These are phyloP conservation scores for Labrus mixtus DNA, from an alignment of 2,113 vertebrate genomes.

Conservation along the genomic window DNA sequence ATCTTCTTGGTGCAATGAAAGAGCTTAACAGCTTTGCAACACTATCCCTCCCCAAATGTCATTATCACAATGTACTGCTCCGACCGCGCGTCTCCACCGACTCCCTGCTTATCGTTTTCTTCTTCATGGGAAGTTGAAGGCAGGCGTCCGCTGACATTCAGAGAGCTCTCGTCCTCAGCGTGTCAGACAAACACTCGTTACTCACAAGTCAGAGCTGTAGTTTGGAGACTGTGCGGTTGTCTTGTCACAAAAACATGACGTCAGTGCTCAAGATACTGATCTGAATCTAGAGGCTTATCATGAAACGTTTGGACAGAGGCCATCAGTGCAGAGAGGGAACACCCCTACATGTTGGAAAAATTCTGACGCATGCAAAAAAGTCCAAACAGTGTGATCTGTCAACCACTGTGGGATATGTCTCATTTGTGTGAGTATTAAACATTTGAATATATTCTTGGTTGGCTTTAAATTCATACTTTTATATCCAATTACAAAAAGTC, in stretches of 20 bases:
- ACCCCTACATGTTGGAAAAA: neutral
- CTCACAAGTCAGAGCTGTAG: conserved; percentile 33
- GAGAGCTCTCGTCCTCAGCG: conserved; percentile 37
- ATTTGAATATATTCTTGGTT: too few species aligned
- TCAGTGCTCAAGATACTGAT: neutral
- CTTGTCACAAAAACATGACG: conserved; percentile 6
- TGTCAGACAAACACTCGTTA: conserved; percentile 24
- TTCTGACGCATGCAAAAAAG: too few species aligned
- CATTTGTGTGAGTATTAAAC: too few species aligned
- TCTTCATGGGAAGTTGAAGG: conserved; percentile 75
- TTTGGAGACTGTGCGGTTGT: conserved; percentile 42
- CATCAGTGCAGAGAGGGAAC: neutral
- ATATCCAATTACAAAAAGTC: too few species aligned
- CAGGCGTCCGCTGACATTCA: conserved; percentile 75
- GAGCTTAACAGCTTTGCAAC: conserved; percentile 86
- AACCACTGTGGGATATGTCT: too few species aligned
- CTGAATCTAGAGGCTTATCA: neutral
- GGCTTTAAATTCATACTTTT: too few species aligned
- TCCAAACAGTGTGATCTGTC: too few species aligned
- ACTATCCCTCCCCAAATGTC: conserved; percentile 84
- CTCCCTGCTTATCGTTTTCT: conserved; percentile 79
- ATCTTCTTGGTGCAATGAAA: conserved; percentile 84
- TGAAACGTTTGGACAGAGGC: neutral
- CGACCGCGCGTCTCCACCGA: conserved; percentile 63
- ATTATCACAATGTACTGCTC: conserved; percentile 80